These are phyloP conservation scores for Erethizon dorsatum DNA, from an alignment of 2,797 vertebrate genomes.

Conservation along the genomic window DNA sequence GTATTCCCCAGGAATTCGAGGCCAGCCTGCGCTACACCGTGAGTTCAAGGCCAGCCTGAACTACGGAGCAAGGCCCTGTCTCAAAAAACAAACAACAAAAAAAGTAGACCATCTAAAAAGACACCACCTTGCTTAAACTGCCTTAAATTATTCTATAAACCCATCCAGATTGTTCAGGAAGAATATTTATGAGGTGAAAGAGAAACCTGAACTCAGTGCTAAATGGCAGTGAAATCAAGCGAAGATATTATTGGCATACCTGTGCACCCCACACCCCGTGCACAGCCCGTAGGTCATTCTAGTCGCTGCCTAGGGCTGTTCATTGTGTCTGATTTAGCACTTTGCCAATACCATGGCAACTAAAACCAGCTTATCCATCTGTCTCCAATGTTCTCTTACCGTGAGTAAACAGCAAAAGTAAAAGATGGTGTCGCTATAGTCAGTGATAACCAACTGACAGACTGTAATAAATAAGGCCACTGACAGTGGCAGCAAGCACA, in stretches of 20 bases:
- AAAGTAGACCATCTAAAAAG: not conserved
- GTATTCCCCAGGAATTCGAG: not conserved
- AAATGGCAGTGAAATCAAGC: not conserved
- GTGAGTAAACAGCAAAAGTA: not conserved
- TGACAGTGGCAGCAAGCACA: not conserved
- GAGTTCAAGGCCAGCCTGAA: not conserved
- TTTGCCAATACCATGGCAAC: slow-evolving; percentile 61
- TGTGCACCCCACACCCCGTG: not conserved
- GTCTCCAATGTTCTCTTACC: slow-evolving; percentile 43
- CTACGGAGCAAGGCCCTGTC: not conserved
- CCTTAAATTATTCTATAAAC: slow-evolving; percentile 24
- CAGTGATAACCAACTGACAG: slow-evolving; percentile 46
- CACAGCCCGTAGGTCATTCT: slow-evolving; percentile 28
- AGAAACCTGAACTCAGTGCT: not conserved
- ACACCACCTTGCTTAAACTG: not conserved
- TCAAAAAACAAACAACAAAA: not conserved
- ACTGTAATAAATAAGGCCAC: slow-evolving; percentile 1
- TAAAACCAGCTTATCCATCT: slow-evolving; percentile 60
- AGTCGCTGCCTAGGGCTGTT: slow-evolving; percentile 41
- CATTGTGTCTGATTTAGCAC: slow-evolving; percentile 25
- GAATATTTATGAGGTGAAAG: slow-evolving; percentile 35
- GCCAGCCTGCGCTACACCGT: not conserved
- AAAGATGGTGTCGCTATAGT: not conserved
- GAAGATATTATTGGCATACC: not conserved
- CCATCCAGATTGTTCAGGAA: slow-evolving; percentile 8